Percentiles rank a stretch among this genome's conserved stretches.
Conservation (phyloP, 2,113 vertebrate genomes). For the Athene noctua region DNA sequence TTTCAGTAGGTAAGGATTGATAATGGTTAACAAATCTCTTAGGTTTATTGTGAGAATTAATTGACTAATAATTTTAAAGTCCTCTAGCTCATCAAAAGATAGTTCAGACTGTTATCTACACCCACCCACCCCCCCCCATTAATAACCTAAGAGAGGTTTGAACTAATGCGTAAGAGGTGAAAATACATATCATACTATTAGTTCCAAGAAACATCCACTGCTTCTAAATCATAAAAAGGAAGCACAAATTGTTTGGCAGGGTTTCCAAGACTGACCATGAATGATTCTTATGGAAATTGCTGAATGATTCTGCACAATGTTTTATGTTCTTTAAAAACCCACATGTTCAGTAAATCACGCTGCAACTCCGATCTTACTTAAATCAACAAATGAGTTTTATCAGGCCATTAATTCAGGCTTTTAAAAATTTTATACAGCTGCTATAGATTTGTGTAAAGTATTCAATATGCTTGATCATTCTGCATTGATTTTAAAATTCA, state of each 20-base stretch:
- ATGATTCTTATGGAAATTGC: neutral
- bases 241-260: neutral
- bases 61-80: conserved; percentile 32
- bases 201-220: neutral
- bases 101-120: neutral
- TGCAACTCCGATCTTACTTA: neutral
- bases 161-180: neutral
- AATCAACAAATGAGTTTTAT: conserved; percentile 41
- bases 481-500: conserved; percentile 55
- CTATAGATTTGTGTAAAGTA: conserved; percentile 21
- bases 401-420: conserved; percentile 30
- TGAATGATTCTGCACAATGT: conserved; percentile 5
- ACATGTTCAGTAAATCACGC: neutral
- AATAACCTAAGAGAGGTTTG: neutral
- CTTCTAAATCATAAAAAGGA: conserved; percentile 19
- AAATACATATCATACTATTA: neutral
- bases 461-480: conserved; percentile 41
- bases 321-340: neutral
- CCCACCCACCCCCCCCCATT: neutral
- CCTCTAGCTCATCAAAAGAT: conserved; percentile 15
- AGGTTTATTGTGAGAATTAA: conserved; percentile 14
- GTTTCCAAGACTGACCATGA: neutral
- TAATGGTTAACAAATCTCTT: neutral
- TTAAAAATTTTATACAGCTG: conserved; percentile 16
- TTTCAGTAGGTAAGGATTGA: neutral